These are phyloP conservation scores for Pedetes capensis DNA, from an alignment of 2,113 vertebrate genomes.

Conservation along the genomic window DNA sequence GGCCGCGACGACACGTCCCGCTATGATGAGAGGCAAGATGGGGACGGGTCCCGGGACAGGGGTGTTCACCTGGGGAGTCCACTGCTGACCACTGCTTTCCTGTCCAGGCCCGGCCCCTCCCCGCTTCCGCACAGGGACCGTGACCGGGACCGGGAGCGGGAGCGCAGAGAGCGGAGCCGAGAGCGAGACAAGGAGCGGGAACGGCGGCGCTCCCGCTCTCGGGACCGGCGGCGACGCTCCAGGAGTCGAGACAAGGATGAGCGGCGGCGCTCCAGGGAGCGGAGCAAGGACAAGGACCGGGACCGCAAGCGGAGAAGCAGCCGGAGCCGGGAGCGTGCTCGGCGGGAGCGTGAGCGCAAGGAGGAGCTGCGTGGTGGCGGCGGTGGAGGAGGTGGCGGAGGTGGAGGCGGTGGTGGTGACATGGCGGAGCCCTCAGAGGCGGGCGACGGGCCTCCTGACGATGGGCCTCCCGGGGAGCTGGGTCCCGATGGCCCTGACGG, in stretches of 20 bases:
- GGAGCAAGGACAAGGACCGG: conserved; percentile 83
- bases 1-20: conserved; percentile 93
- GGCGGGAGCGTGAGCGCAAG: conserved; percentile 83
- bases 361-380: conserved; percentile 82
- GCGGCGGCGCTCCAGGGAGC: conserved; percentile 84
- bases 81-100: neutral
- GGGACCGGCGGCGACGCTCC: conserved; percentile 87
- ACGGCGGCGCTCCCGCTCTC: conserved; percentile 87
- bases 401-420: conserved; percentile 64
- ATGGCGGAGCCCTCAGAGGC: conserved; percentile 73
- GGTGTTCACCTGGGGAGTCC: neutral
- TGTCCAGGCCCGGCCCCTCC: conserved; percentile 71
- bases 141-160: conserved; percentile 83
- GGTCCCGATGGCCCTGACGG: conserved; percentile 82
- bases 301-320: conserved; percentile 83
- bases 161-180: conserved; percentile 87
- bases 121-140: conserved; percentile 80
- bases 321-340: conserved; percentile 80
- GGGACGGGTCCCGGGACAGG: neutral
- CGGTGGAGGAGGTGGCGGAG: neutral
- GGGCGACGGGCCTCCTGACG: conserved; percentile 80
- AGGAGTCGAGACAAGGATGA: conserved; percentile 86
- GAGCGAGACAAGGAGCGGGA: conserved; percentile 87
- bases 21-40: conserved; percentile 88
- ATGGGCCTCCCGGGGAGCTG: conserved; percentile 68